Evolutionary conservation across 2,797 vertebrate species (phyloP).

Genomic region (Lutjanus campechanus): DNA sequence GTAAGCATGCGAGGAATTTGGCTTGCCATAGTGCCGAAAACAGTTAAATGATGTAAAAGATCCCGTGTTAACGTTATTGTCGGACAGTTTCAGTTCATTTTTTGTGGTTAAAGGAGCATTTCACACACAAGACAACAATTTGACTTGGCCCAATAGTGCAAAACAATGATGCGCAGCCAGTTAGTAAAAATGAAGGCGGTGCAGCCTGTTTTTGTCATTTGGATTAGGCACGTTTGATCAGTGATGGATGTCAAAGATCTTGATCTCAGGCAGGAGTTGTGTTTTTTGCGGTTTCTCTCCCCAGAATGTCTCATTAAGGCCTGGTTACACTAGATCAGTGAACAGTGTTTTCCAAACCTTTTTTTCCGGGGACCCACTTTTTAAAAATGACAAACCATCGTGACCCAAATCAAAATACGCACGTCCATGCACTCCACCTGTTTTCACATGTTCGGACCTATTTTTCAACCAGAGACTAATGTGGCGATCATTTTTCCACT

Average conservation of each 20-base stretch:
- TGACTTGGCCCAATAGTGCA: neutral
- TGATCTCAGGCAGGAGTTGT: neutral
- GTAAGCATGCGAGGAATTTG: neutral
- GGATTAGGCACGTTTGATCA: neutral
- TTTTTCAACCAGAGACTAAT: no score
- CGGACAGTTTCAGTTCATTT: no score
- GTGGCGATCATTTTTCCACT: no score
- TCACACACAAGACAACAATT: neutral
- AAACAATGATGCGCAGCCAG: neutral
- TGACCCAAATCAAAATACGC: no score
- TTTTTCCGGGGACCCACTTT: no score
- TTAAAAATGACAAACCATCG: no score
- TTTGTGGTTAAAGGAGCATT: no score
- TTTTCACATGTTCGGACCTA: no score
- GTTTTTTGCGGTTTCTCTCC: neutral
- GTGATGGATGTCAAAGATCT: neutral
- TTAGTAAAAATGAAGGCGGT: no score
- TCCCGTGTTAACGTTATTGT: no score
- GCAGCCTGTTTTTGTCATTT: neutral
- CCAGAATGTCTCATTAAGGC: neutral
- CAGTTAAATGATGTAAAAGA: neutral
- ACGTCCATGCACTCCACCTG: no score
- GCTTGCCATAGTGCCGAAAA: neutral
- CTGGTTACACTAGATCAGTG: neutral
- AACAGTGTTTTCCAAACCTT: no score